These are phyloP conservation scores for Tribolium freemani DNA, from an alignment of 2,888 invertebrate species.

Conservation along the genomic window DNA sequence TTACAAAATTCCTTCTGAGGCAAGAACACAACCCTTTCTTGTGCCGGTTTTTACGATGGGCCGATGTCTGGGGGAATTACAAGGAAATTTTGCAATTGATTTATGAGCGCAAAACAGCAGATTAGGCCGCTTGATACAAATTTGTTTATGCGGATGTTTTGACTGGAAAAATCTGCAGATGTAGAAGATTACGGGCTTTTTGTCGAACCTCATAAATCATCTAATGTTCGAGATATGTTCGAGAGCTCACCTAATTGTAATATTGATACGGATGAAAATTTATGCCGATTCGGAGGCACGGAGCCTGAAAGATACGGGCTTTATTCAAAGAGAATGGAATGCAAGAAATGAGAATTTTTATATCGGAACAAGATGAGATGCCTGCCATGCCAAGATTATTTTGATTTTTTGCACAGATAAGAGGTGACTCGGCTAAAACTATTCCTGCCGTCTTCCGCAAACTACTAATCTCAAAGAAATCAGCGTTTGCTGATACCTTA, in stretches of 20 bases:
- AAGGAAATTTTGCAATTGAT: conserved; percentile 44
- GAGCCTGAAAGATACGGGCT: neutral
- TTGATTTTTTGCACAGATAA: too few species aligned
- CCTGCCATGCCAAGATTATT: too few species aligned
- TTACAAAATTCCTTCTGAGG: neutral
- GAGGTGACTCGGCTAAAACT: too few species aligned
- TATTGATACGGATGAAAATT: conserved; percentile 20
- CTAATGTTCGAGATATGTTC: conserved; percentile 19
- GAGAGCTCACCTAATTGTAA: conserved; percentile 15
- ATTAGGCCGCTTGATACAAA: conserved; percentile 2
- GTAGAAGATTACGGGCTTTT: neutral
- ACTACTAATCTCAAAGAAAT: too few species aligned
- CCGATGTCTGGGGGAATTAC: conserved; percentile 41
- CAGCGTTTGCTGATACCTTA: too few species aligned
- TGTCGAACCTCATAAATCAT: conserved; percentile 21
- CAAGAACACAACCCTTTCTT: conserved; percentile 16
- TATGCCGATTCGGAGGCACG: neutral
- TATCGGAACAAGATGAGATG: neutral
- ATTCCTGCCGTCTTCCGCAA: too few species aligned
- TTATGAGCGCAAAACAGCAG: conserved; percentile 41
- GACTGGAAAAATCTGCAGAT: conserved; percentile 13
- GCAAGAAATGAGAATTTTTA: neutral
- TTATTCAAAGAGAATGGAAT: neutral
- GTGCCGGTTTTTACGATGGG: conserved; percentile 4
- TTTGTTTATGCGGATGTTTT: conserved; percentile 6